These are phyloP conservation scores for Agelaius phoeniceus DNA, from an alignment of 2,113 vertebrate species.

Conservation along the genomic window DNA sequence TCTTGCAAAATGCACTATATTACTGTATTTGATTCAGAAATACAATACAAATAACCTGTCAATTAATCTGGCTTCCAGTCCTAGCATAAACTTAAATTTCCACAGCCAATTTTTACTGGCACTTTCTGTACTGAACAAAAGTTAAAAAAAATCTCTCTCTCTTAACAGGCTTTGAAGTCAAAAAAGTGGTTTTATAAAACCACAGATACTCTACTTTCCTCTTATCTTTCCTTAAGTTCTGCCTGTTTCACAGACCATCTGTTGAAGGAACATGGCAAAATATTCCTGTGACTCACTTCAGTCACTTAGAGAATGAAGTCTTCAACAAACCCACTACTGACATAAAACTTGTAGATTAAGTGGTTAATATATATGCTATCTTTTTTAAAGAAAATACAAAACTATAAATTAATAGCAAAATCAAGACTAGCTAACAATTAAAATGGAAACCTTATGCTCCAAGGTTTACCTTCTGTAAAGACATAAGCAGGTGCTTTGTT, in stretches of 20 bases:
- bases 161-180: neutral
- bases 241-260: neutral
- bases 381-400: neutral
- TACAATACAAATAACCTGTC: neutral
- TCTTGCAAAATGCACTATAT: neutral
- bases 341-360: neutral
- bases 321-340: neutral
- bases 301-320: neutral
- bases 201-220: neutral
- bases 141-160: neutral
- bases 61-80: neutral
- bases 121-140: neutral
- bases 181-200: neutral
- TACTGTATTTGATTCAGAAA: neutral
- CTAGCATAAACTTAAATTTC: neutral
- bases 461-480: neutral
- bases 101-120: neutral
- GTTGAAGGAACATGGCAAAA: neutral
- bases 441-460: neutral
- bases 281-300: neutral
- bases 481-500: neutral
- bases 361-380: neutral
- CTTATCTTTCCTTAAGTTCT: neutral
- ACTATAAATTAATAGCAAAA: neutral
- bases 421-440: neutral